Conservation (phyloP, 2,888 invertebrate genomes). For the Julus scandinavius region DNA sequence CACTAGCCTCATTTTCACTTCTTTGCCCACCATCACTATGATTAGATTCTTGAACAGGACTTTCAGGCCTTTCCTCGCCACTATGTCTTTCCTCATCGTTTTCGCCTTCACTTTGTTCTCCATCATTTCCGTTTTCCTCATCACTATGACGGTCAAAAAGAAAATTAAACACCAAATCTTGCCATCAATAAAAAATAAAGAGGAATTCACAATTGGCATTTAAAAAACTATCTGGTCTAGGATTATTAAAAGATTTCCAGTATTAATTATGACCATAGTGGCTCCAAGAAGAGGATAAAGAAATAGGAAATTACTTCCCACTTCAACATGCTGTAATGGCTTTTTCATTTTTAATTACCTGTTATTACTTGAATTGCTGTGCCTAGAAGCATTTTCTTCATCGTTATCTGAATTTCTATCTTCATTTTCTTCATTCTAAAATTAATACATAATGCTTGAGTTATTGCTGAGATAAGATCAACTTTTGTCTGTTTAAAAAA, state of each 20-base stretch:
- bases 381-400: neutral
- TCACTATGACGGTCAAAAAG: neutral
- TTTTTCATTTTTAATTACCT: neutral
- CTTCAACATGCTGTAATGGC: no score
- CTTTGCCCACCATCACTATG: conserved; percentile 38
- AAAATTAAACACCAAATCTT: neutral
- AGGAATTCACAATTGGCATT: no score
- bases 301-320: no score
- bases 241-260: no score
- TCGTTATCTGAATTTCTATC: neutral
- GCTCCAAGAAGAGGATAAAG: no score
- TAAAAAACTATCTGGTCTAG: no score
- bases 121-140: conserved; percentile 47
- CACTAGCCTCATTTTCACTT: conserved; percentile 17
- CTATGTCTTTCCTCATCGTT: conserved; percentile 43
- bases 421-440: neutral
- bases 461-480: no score
- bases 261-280: no score
- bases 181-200: neutral
- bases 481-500: no score
- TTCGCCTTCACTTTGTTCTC: conserved; percentile 50
- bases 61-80: conserved; percentile 41
- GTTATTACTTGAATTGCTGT: neutral
- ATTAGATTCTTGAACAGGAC: conserved; percentile 35
- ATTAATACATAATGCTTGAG: neutral